Evolutionary conservation across 2,797 vertebrate species (phyloP), one percentile per base, ranked within the genome.

Genomic region (Cyprinodon diabolis): DNA sequence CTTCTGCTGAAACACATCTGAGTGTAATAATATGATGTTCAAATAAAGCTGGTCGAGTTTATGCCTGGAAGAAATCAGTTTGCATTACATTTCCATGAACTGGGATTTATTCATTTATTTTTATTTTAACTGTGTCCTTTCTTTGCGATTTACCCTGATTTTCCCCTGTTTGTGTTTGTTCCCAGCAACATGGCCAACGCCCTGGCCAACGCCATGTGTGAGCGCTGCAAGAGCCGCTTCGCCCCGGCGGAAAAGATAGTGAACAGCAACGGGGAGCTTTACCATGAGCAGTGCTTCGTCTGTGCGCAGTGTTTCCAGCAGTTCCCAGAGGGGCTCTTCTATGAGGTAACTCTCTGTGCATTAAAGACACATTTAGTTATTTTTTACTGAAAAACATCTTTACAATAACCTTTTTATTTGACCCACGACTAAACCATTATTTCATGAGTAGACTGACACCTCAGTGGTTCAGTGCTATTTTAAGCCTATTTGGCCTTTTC

Each of bases 281-380:
- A 98, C 91, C 98, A 99, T 0, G 97, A 99, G 87, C 96, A 97
- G 90, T 99, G 98, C 89, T 99, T 99, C 0, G 97, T 99, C 71
- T 99, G 98, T 0, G 98, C 98, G 4, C 98, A 99, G 93, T 99
- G 98, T 87, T 99, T 99, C 78, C 98, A 99, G 84, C 97, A 98
- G 91, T 99, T 99, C 83, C 97, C 97, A 0, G 97, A 99, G 56
- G 98, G 98, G 23, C 96, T 99, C 70, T 99, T 98, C 93, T 99
- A 99, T 0, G 98, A 99, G 97, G 98, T 99, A 86, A 82, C 14
- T 15, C 37, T 48, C 55, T 49, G 8, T 68, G 14, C 6, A 43
- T n/a, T 77, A 21, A 30, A 30, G 30, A 30, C 30, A 30, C 30
- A 30, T 30, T 30, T 30, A 30, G 30, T 30, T 3, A 30, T 30